These are phyloP conservation scores for Trachelus iudaicus DNA, from an alignment of 2,888 invertebrate species.

Conservation along the genomic window DNA sequence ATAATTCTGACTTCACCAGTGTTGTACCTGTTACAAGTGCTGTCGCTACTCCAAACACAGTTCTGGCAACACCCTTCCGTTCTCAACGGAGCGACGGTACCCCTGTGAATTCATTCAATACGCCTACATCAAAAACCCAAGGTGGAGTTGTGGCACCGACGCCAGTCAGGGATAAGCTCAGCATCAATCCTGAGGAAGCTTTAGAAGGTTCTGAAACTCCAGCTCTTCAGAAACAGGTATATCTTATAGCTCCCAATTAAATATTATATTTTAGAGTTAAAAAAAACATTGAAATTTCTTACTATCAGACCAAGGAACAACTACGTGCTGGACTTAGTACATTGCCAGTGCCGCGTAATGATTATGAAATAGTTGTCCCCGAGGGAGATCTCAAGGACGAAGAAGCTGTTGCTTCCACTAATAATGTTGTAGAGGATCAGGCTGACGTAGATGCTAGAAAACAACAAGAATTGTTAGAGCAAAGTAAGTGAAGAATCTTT, in stretches of 20 bases:
- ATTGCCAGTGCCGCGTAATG: conserved; percentile 93
- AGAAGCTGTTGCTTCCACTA: conserved; percentile 51
- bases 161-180: conserved; percentile 90
- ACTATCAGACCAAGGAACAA: conserved; percentile 72
- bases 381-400: conserved; percentile 77
- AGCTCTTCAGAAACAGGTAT: conserved; percentile 75
- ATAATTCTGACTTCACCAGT: conserved; percentile 89
- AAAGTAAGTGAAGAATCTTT: conserved; percentile 65
- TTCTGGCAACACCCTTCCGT: conserved; percentile 88
- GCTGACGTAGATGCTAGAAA: conserved; percentile 83
- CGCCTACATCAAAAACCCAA: conserved; percentile 73
- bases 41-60: conserved; percentile 89
- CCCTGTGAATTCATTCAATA: conserved; percentile 60
- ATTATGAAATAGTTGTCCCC: conserved; percentile 98
- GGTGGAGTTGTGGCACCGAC: conserved; percentile 71
- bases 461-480: conserved; percentile 76
- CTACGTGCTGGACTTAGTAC: conserved; percentile 82
- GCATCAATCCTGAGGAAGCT: conserved; percentile 91
- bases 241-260: not conserved
- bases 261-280: conserved; percentile 1
- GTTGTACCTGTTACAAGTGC: conserved; percentile 79
- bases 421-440: conserved; percentile 79
- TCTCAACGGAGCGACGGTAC: conserved; percentile 75
- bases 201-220: conserved; percentile 79
- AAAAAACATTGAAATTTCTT: conserved; percentile 14